Evolutionary conservation across 2,797 vertebrate species (phyloP).

Genomic region (Squalus acanthias): DNA sequence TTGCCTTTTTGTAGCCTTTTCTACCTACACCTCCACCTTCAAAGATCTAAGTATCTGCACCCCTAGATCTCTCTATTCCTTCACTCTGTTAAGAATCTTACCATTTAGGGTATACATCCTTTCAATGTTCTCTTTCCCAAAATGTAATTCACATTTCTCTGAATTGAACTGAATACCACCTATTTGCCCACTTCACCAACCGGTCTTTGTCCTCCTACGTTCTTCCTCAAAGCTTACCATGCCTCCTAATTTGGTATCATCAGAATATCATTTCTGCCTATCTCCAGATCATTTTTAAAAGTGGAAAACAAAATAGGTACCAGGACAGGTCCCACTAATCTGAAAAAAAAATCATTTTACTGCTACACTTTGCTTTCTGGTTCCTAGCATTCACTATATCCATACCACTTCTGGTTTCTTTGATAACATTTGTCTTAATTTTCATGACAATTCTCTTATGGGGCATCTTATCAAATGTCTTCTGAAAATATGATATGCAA

Average conservation of each 20-base stretch:
- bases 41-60: neutral
- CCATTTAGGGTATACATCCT: neutral
- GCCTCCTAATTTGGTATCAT: neutral
- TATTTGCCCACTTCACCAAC: neutral
- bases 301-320: neutral
- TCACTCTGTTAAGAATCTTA: neutral
- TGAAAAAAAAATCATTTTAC: neutral
- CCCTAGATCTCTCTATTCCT: neutral
- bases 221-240: neutral
- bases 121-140: neutral
- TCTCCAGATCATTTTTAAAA: neutral
- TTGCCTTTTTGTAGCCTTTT: neutral
- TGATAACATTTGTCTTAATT: neutral
- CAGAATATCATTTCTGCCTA: neutral
- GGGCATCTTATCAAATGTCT: neutral
- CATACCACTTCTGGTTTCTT: neutral
- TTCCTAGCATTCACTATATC: neutral
- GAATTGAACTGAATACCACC: neutral
- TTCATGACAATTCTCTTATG: neutral
- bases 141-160: neutral
- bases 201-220: neutral
- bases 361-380: neutral
- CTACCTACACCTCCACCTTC: neutral
- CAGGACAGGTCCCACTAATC: neutral
- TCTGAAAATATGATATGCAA: neutral